Conservation (phyloP, 2,888 invertebrate species). For the Lochmaea capreae region DNA sequence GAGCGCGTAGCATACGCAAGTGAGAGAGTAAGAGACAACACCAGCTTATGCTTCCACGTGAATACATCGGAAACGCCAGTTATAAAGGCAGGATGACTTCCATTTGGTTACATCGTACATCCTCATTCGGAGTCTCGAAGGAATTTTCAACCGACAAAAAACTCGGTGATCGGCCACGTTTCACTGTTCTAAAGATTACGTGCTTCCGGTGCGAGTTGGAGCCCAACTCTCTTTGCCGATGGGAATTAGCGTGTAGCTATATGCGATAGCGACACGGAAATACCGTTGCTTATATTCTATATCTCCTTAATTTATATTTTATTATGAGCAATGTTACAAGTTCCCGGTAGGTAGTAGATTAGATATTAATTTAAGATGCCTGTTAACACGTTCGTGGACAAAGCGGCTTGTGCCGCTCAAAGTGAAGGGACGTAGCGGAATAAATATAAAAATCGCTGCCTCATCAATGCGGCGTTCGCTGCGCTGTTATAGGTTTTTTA, state of each 20-base stretch:
- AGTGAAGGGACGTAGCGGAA: no score
- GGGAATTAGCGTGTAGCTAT: constrained; percentile 1
- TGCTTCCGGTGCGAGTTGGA: constrained; percentile 36
- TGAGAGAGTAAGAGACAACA: constrained; percentile 18
- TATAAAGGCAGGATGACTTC: constrained; percentile 67
- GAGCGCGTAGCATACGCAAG: not conserved
- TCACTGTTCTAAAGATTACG: constrained; percentile 38
- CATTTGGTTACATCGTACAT: constrained; percentile 65
- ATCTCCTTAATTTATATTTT: not conserved
- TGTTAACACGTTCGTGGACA: no score
- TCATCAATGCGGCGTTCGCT: no score
- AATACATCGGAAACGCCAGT: constrained; percentile 68
- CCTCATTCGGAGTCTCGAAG: constrained; percentile 57
- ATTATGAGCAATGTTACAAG: not conserved
- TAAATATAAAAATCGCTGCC: no score
- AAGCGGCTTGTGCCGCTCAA: no score
- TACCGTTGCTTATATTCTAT: constrained; percentile 4
- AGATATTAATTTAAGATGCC: no score
- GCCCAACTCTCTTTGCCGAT: constrained; percentile 7
- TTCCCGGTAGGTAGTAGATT: no score
- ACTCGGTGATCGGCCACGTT: constrained; percentile 41
- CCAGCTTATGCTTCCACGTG: constrained; percentile 45
- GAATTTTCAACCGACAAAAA: constrained; percentile 62
- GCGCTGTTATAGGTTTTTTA: no score
- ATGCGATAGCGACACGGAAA: constrained; percentile 8